phyloP scores from a whole-genome alignment of 2,888 invertebrate genomes.

The Drosophila falleni region DNA sequence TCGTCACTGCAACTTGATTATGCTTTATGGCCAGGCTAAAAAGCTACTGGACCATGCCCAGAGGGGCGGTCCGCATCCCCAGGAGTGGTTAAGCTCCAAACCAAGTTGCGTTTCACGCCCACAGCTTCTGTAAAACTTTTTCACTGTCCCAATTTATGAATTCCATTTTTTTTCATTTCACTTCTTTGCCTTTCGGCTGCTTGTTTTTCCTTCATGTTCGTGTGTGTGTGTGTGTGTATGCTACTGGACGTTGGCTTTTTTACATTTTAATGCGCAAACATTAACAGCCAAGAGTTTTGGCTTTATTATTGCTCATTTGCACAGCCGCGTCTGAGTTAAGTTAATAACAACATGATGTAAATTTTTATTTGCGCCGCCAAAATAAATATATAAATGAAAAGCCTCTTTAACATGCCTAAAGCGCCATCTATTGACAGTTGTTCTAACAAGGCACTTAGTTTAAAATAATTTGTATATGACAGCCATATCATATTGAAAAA shows the following conservation, averaged over 20 bases:
- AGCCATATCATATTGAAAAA: neutral
- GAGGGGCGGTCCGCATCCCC: constrained; percentile 36
- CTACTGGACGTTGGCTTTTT: constrained; percentile 26
- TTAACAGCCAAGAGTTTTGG: constrained; percentile 71
- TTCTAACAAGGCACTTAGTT: neutral
- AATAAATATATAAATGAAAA: constrained; percentile 14
- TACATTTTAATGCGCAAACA: constrained; percentile 70
- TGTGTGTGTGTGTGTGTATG: constrained; percentile 13
- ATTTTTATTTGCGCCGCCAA: constrained; percentile 21
- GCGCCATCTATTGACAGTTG: constrained; percentile 17
- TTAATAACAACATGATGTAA: constrained; percentile 37
- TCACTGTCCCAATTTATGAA: constrained; percentile 59
- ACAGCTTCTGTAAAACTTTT: constrained; percentile 45
- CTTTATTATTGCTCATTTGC: constrained; percentile 75
- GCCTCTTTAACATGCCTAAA: neutral
- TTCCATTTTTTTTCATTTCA: constrained; percentile 43
- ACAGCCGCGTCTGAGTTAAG: constrained; percentile 45
- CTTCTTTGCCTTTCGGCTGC: constrained; percentile 52
- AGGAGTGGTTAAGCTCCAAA: constrained; percentile 23
- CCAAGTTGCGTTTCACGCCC: neutral
- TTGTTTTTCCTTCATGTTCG: constrained; percentile 16
- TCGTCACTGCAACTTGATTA: constrained; percentile 62
- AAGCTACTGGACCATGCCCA: constrained; percentile 63
- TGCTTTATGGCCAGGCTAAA: constrained; percentile 64
- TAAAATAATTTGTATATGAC: neutral